Evolutionary conservation across 2,797 vertebrate genomes (phyloP).

Genomic region (Parauchenoglanis ngamensis): DNA sequence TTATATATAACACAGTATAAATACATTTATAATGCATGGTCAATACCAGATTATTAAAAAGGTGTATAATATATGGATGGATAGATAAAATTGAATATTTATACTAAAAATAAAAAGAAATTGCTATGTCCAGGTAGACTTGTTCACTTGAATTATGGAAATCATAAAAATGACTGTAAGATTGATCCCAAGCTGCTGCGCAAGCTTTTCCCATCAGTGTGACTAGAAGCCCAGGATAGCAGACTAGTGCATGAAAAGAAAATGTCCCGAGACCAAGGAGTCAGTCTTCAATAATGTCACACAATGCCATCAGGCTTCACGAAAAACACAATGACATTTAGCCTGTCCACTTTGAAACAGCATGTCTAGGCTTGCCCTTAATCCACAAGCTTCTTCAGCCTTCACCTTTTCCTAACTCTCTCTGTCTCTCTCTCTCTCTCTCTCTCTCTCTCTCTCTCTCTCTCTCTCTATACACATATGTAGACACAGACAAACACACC

Average conservation of each 20-base stretch:
- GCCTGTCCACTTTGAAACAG: slow-evolving; percentile 35
- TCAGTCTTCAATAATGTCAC: slow-evolving; percentile 32
- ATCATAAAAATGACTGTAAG: not conserved
- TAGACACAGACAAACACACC: slow-evolving; percentile 49
- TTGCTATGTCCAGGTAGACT: not conserved
- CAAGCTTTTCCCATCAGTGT: slow-evolving; percentile 7
- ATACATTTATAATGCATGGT: not conserved
- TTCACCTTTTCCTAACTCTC: slow-evolving; percentile 38
- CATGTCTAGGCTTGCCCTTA: slow-evolving; percentile 32
- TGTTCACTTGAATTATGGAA: not conserved
- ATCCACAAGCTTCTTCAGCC: not conserved
- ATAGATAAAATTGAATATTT: not conserved
- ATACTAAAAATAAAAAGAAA: not conserved
- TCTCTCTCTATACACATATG: slow-evolving; percentile 42
- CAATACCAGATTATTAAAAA: not conserved
- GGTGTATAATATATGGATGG: not conserved
- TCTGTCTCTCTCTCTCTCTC: not conserved
- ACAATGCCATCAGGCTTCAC: slow-evolving; percentile 25
- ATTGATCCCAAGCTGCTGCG: not conserved
- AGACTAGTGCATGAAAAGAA: slow-evolving; percentile 16
- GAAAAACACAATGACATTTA: slow-evolving; percentile 41
- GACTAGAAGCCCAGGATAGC: slow-evolving; percentile 7
- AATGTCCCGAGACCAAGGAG: slow-evolving; percentile 1
- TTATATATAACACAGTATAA: not conserved
- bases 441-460: not conserved